These are phyloP conservation scores for Neotragus pygmaeus DNA, from an alignment of 2,113 vertebrate genomes.

Conservation along the genomic window DNA sequence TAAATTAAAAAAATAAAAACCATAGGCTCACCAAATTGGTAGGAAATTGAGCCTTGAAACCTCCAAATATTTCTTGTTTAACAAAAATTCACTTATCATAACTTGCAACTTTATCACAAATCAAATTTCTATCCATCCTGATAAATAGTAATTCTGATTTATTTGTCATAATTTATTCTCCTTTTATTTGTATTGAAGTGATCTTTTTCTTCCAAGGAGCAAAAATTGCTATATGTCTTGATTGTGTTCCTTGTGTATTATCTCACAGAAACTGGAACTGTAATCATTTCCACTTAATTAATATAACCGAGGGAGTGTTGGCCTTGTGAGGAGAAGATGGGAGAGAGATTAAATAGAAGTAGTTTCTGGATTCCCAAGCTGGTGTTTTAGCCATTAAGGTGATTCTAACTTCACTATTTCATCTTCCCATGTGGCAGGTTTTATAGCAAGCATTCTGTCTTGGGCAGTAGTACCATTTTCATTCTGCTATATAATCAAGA, in stretches of 20 bases:
- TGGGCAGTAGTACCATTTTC: constrained; percentile 9
- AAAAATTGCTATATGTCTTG: background rate
- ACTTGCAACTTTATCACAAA: background rate
- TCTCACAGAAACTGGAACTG: background rate
- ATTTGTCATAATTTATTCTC: background rate
- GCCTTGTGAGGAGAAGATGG: background rate
- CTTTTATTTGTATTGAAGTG: background rate
- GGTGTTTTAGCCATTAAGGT: background rate
- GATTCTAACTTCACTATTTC: background rate
- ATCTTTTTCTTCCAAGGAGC: background rate
- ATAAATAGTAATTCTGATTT: background rate
- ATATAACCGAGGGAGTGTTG: background rate
- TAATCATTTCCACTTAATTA: constrained; percentile 13
- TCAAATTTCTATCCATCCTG: background rate
- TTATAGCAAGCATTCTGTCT: constrained; percentile 28
- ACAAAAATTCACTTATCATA: background rate
- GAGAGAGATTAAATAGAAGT: constrained; percentile 2
- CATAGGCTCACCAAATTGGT: background rate
- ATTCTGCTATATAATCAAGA: constrained; percentile 49
- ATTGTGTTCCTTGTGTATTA: background rate
- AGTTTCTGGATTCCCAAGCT: background rate
- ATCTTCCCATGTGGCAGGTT: background rate
- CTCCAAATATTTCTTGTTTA: background rate
- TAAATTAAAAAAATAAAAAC: background rate
- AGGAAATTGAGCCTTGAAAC: background rate